Evolutionary conservation across 2,888 invertebrate genomes (phyloP).

Genomic region (Cryptocheilus praepositus): DNA sequence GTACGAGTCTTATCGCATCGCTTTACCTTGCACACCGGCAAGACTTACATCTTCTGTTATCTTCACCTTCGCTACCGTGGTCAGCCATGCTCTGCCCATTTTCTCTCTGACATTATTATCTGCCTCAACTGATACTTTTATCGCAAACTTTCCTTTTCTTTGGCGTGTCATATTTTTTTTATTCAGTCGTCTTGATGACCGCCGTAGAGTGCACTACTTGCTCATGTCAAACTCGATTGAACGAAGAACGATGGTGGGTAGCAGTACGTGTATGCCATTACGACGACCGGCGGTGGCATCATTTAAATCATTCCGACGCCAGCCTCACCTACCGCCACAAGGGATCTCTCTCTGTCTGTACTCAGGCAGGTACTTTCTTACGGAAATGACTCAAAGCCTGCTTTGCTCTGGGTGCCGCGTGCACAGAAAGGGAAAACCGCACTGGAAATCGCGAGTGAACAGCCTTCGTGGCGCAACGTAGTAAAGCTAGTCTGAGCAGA

Average conservation of each 20-base stretch:
- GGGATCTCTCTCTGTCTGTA: slow-evolving; percentile 1
- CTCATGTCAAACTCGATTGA: slow-evolving; percentile 49
- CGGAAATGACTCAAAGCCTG: slow-evolving; percentile 41
- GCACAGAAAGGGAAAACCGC: slow-evolving; percentile 23
- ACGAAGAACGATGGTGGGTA: slow-evolving; percentile 38
- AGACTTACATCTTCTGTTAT: slow-evolving; percentile 20
- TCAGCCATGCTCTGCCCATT: neutral
- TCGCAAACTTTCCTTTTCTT: neutral
- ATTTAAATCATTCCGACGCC: slow-evolving; percentile 42
- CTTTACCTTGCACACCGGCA: slow-evolving; percentile 1
- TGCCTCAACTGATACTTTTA: neutral
- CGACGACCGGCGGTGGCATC: slow-evolving; percentile 20
- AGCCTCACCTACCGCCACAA: slow-evolving; percentile 15
- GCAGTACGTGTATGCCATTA: slow-evolving; percentile 10
- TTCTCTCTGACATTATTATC: neutral
- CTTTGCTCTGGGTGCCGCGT: slow-evolving; percentile 23
- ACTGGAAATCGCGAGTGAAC: neutral
- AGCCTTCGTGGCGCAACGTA: no score
- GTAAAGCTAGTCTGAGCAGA: no score
- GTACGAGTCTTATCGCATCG: neutral
- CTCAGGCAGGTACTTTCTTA: slow-evolving; percentile 28
- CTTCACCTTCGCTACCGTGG: neutral
- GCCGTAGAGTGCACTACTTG: slow-evolving; percentile 48
- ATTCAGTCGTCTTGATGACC: slow-evolving; percentile 33
- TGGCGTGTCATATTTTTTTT: slow-evolving; percentile 7